These are phyloP conservation scores for Corythornis madagascariensis DNA, from an alignment of 2,113 vertebrate species.

Conservation along the genomic window DNA sequence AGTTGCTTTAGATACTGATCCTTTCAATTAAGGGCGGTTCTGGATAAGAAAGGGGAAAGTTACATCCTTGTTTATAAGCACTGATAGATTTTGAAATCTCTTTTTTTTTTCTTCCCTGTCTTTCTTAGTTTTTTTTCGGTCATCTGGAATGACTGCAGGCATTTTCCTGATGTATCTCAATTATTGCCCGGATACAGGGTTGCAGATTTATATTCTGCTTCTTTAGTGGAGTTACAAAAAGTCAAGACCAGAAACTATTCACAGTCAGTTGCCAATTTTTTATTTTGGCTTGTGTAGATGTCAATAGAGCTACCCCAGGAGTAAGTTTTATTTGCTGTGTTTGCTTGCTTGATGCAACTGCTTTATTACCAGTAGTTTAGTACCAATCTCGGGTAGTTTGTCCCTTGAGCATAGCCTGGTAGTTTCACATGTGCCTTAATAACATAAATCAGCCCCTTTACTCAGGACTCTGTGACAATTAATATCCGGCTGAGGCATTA, in stretches of 20 bases:
- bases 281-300: slow-evolving; percentile 43
- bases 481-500: not conserved
- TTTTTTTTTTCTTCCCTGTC: not conserved
- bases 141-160: not conserved
- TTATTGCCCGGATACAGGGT: slow-evolving; percentile 44
- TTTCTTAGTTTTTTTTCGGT: not conserved
- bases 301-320: not conserved
- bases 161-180: slow-evolving; percentile 37
- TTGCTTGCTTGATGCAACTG: not conserved
- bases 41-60: slow-evolving; percentile 67
- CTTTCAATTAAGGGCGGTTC: slow-evolving; percentile 30
- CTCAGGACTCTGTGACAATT: not conserved
- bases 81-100: slow-evolving; percentile 30
- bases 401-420: not conserved
- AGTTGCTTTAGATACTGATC: slow-evolving; percentile 61
- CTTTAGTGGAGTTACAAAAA: slow-evolving; percentile 38
- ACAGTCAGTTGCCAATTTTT: slow-evolving; percentile 37
- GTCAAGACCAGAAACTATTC: slow-evolving; percentile 53
- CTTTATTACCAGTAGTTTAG: not conserved
- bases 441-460: not conserved
- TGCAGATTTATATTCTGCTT: slow-evolving; percentile 61
- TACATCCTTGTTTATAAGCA: slow-evolving; percentile 67
- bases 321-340: not conserved
- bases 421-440: not conserved
- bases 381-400: not conserved